These are phyloP conservation scores for Lepidurus couesii DNA, from an alignment of 1,140 invertebrate species.

Conservation along the genomic window DNA sequence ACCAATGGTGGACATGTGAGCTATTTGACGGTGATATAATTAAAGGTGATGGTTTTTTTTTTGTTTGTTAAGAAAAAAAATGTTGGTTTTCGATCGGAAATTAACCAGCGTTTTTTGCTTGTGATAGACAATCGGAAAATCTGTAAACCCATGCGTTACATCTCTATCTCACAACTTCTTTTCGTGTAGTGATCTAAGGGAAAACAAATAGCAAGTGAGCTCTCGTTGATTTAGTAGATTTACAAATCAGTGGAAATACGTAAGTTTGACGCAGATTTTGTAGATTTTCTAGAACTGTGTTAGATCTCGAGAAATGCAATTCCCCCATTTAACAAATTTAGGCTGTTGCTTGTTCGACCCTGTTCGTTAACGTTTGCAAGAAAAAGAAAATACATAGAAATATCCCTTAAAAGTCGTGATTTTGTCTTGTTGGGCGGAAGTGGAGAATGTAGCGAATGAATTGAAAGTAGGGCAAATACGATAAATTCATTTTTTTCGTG, in stretches of 20 bases:
- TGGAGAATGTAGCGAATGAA: no score
- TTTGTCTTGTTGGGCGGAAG: no score
- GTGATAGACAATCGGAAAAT: background rate
- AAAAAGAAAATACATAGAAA: no score
- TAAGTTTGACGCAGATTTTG: background rate
- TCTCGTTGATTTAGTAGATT: no score
- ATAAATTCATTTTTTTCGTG: no score
- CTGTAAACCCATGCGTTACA: no score
- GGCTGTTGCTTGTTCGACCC: background rate
- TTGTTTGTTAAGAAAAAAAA: background rate
- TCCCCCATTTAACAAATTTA: background rate
- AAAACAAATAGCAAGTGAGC: no score
- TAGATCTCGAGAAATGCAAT: background rate
- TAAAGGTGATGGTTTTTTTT: constrained; percentile 1
- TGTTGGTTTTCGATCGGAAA: background rate
- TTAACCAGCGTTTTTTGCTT: background rate
- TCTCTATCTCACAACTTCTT: no score
- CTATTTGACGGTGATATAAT: background rate
- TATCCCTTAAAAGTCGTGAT: no score
- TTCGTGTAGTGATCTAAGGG: no score
- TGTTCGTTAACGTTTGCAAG: background rate
- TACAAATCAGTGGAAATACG: no score
- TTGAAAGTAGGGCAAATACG: no score
- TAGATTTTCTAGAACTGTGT: background rate
- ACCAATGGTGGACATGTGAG: background rate